Base-by-base conservation (phyloP, 2,113 vertebrate genomes). In the Emydocephalus ijimae region DNA sequence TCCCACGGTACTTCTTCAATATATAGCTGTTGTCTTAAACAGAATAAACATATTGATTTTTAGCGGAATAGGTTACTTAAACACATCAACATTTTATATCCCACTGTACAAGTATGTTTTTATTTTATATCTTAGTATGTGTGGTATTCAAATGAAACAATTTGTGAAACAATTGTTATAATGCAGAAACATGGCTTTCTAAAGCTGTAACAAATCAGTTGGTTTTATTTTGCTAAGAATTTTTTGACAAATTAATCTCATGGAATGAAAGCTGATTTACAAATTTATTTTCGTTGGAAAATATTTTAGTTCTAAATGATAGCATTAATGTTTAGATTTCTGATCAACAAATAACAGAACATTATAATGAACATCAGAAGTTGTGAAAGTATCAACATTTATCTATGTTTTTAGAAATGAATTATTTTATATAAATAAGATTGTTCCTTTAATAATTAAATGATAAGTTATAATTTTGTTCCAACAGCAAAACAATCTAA, bases 21-120 rank as follows among this genome's bases (percentile, higher is more conserved):
- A 93, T 50, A 96, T 23, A 95, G 29, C 59, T 95, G 90, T 64
- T 95, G 92, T 85, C 96, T 98, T 81, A 95, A 61, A 96, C 39
- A 97, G 95, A 61, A 96, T 34, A 96, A 94, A 95, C 23, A 56
- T 0, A 26, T 1, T 11, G 92, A 23, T 92, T 57, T 87, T 92
- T 88, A 91, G 87, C 74, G 89, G 61, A 69, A 93, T 11, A 93
- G 92, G 94, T 90, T 93, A 90, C 59, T 88, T 87, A 95, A 69
- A 69, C 5, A 91, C 93, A 94, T 34, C 89, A 91, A 43, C 59
- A 18, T 21, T 94, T 90, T 52, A 4, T 54, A 95, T 9, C 52
- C 11, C 3, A 55, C 92, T 93, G 15, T 90, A 89, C 2, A 87
- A 15, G 39, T 29, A 94, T 48, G 1, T 39, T 87, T 81, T 91